Evolutionary conservation across 2,888 invertebrate genomes (phyloP).

Genomic region (Tetheella fluctuosa): DNA sequence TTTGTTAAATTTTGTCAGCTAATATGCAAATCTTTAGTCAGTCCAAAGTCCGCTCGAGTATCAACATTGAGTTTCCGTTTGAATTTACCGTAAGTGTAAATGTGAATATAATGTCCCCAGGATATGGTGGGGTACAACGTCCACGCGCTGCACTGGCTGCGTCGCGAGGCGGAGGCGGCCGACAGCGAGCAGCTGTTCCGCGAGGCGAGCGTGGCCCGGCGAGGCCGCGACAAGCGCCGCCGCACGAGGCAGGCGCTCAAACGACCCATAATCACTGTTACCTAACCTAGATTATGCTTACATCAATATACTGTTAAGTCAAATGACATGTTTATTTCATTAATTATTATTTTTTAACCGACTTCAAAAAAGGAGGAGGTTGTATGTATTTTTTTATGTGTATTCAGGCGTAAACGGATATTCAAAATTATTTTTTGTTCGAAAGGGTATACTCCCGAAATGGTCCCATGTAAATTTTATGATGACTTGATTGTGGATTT

Average conservation of each 20-base stretch:
- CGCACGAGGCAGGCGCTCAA: slow-evolving; percentile 87
- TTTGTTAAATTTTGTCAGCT: too few relatives aligned
- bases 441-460: too few relatives aligned
- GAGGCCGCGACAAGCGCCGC: slow-evolving; percentile 85
- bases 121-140: slow-evolving; percentile 94
- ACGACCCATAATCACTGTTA: slow-evolving; percentile 78
- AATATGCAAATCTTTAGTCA: too few relatives aligned
- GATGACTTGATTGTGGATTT: too few relatives aligned
- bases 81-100: not conserved
- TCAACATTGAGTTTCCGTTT: too few relatives aligned
- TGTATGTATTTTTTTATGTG: too few relatives aligned
- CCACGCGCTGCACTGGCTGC: slow-evolving; percentile 90
- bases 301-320: slow-evolving; percentile 3
- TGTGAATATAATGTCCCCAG: slow-evolving; percentile 66
- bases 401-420: too few relatives aligned
- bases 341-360: not conserved
- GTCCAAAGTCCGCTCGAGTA: too few relatives aligned
- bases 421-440: too few relatives aligned
- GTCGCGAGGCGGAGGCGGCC: slow-evolving; percentile 89
- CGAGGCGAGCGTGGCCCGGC: slow-evolving; percentile 87
- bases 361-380: too few relatives aligned
- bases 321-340: not conserved
- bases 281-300: slow-evolving; percentile 43
- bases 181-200: slow-evolving; percentile 90
- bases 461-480: too few relatives aligned